Conservation (phyloP, 2,888 invertebrate species). For the Caenorhabditis macrosperma region DNA sequence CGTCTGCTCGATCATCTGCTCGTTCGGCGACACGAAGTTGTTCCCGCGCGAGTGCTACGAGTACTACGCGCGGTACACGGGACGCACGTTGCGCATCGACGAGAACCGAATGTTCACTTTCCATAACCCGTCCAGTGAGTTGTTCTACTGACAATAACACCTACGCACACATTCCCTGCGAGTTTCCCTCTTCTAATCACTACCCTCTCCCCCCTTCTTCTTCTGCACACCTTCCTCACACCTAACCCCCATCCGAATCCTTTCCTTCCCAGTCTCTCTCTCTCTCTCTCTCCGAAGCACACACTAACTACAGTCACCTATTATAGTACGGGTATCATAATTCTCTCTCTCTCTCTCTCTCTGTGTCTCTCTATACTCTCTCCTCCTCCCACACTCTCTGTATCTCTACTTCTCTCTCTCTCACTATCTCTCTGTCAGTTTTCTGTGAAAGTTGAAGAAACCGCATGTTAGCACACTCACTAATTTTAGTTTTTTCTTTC, state of each 20-base stretch:
- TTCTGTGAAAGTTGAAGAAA: background rate
- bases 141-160: conserved; percentile 42
- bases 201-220: background rate
- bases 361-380: conserved; percentile 14
- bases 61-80: conserved; percentile 94
- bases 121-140: conserved; percentile 80
- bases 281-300: no score
- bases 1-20: conserved; percentile 96
- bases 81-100: conserved; percentile 91
- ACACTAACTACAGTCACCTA: background rate
- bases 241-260: conserved; percentile 40
- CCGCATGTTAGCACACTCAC: conserved; percentile 14
- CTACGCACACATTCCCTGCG: no score
- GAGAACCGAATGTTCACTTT: conserved; percentile 97
- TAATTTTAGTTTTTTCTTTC: background rate
- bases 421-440: background rate
- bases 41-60: conserved; percentile 90
- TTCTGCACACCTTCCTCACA: conserved; percentile 15
- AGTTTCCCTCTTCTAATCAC: background rate
- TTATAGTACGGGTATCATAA: conserved; percentile 9
- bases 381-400: conserved; percentile 8
- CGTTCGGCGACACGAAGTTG: conserved; percentile 91
- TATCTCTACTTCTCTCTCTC: background rate
- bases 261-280: background rate
- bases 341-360: conserved; percentile 20